Conservation (phyloP, 1,140 invertebrate species). For the Atta texana region DNA sequence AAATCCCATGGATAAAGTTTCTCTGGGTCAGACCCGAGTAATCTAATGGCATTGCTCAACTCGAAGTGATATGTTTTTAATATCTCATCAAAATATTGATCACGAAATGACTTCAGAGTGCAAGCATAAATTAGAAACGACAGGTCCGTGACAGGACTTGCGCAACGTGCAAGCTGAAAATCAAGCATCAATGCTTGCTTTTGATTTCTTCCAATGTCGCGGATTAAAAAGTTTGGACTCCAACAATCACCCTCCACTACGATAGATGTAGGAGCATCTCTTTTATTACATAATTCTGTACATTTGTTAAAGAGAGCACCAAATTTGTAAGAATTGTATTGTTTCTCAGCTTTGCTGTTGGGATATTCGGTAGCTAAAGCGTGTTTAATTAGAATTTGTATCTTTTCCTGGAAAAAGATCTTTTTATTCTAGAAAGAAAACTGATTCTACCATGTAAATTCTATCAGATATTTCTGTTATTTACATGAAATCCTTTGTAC, state of each 20-base stretch:
- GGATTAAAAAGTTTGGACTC: slow-evolving; percentile 90
- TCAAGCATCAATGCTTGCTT: slow-evolving; percentile 89
- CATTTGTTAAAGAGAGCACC: slow-evolving; percentile 77
- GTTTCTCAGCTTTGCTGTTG: slow-evolving; percentile 86
- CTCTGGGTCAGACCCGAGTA: slow-evolving; percentile 88
- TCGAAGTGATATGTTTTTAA: slow-evolving; percentile 87
- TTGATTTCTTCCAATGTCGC: slow-evolving; percentile 81
- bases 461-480: slow-evolving; percentile 51
- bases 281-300: slow-evolving; percentile 73
- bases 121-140: slow-evolving; percentile 89
- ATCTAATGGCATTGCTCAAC: slow-evolving; percentile 86
- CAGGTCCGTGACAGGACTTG: slow-evolving; percentile 88
- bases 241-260: slow-evolving; percentile 91
- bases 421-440: background rate
- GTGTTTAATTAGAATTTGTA: slow-evolving; percentile 87
- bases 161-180: slow-evolving; percentile 89
- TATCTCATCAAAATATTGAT: slow-evolving; percentile 87
- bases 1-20: slow-evolving; percentile 87
- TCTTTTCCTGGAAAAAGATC: slow-evolving; percentile 61
- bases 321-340: slow-evolving; percentile 81
- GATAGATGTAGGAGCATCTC: slow-evolving; percentile 84
- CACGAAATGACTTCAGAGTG: slow-evolving; percentile 87
- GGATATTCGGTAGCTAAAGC: slow-evolving; percentile 89
- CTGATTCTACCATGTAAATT: background rate
- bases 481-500: slow-evolving; percentile 88